phyloP scores from a whole-genome alignment of 1,140 invertebrate species.

The Pachypeltis micranthus region DNA sequence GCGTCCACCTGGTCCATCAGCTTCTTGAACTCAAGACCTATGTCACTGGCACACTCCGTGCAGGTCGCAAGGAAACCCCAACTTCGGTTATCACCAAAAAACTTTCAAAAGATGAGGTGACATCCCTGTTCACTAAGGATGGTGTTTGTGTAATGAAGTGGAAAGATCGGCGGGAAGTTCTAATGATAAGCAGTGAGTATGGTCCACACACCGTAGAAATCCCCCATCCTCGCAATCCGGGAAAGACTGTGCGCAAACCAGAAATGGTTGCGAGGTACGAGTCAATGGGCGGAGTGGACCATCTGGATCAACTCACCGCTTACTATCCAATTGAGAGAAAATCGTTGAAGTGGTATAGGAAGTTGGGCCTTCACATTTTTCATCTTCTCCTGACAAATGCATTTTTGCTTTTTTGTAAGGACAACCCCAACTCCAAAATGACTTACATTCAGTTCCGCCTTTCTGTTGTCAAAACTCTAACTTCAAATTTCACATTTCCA shows the following conservation, averaged over 20 bases:
- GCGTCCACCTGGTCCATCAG: slow-evolving; percentile 34
- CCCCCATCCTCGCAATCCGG: neutral
- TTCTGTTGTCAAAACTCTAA: slow-evolving; percentile 1
- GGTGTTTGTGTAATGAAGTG: slow-evolving; percentile 35
- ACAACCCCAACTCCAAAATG: neutral
- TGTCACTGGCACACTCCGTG: slow-evolving; percentile 36
- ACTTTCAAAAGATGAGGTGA: slow-evolving; percentile 32
- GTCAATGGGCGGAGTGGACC: slow-evolving; percentile 9
- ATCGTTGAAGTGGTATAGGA: neutral
- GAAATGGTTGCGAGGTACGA: slow-evolving; percentile 9
- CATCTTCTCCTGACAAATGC: neutral
- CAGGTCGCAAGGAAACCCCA: slow-evolving; percentile 33
- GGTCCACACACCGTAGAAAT: slow-evolving; percentile 12
- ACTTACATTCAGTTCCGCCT: slow-evolving; percentile 3
- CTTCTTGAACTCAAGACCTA: slow-evolving; percentile 36
- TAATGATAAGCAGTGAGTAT: slow-evolving; percentile 16
- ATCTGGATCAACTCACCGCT: slow-evolving; percentile 6
- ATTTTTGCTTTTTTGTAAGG: neutral
- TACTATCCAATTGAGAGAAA: slow-evolving; percentile 10
- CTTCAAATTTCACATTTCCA: neutral
- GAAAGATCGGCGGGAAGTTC: slow-evolving; percentile 32
- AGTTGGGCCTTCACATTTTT: slow-evolving; percentile 1
- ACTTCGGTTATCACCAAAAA: slow-evolving; percentile 31
- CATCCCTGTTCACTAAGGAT: slow-evolving; percentile 30
- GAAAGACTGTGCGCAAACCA: neutral